These are phyloP conservation scores for Channa striata DNA, from an alignment of 2,797 vertebrate genomes.

Conservation along the genomic window DNA sequence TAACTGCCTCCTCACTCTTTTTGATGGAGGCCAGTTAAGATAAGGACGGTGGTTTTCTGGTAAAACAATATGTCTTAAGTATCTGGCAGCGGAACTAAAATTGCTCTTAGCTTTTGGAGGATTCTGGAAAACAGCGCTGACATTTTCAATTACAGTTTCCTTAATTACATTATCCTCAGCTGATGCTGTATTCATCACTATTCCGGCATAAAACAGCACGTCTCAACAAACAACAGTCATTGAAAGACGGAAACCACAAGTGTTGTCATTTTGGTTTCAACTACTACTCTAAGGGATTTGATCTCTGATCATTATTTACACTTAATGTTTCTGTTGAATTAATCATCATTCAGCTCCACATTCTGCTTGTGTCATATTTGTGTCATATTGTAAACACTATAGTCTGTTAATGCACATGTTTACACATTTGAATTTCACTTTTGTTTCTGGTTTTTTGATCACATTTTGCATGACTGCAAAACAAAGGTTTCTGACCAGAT, in stretches of 20 bases:
- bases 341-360: too few species aligned
- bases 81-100: slow-evolving; percentile 22
- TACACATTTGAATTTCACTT: not conserved
- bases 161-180: slow-evolving; percentile 36
- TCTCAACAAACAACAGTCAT: slow-evolving; percentile 37
- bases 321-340: too few species aligned
- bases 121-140: slow-evolving; percentile 35
- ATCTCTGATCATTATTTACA: too few species aligned
- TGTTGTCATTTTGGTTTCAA: slow-evolving; percentile 15
- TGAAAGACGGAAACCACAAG: slow-evolving; percentile 9
- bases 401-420: not conserved
- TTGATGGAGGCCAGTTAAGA: slow-evolving; percentile 40
- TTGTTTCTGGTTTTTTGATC: not conserved
- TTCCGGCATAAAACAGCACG: slow-evolving; percentile 36
- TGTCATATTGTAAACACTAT: not conserved
- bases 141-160: slow-evolving; percentile 29
- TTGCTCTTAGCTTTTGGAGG: slow-evolving; percentile 22
- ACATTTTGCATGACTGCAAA: too few species aligned
- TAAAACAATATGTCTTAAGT: slow-evolving; percentile 19
- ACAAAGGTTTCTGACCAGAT: too few species aligned
- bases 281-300: too few species aligned
- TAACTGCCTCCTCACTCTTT: slow-evolving; percentile 30
- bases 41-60: slow-evolving; percentile 15
- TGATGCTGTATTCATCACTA: slow-evolving; percentile 42
- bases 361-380: too few species aligned